Percentiles rank a stretch among this genome's conserved stretches.
These are phyloP conservation scores for Drosophila subpulchrella DNA, from an alignment of 1,140 invertebrate genomes.

Conservation along the genomic window DNA sequence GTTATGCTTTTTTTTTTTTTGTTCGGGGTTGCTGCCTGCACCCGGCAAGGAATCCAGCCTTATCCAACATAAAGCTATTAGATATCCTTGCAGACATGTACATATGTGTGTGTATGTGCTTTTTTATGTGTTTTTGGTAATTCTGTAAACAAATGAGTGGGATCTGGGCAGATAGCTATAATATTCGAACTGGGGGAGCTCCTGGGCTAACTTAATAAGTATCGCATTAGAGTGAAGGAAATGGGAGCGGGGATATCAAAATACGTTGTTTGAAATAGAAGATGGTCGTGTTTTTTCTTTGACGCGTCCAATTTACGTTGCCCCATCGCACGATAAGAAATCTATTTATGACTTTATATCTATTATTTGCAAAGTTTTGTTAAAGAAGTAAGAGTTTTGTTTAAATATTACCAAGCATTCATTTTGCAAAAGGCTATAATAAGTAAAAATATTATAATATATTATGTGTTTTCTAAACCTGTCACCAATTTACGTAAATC, in stretches of 20 bases:
- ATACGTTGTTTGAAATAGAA: constrained; percentile 2
- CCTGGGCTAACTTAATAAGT: constrained; percentile 69
- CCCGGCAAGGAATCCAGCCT: constrained; percentile 11
- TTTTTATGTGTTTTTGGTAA: constrained; percentile 29
- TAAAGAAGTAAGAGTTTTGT: no score
- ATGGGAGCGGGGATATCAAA: not conserved
- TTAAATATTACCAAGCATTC: no score
- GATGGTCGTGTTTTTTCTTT: constrained; percentile 4
- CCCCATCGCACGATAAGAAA: not conserved
- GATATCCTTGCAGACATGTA: constrained; percentile 38
- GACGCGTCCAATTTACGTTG: not conserved
- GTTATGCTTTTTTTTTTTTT: constrained; percentile 1
- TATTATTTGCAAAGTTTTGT: not conserved
- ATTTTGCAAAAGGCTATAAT: not conserved
- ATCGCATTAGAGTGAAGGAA: constrained; percentile 57
- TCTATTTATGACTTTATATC: not conserved
- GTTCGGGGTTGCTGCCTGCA: constrained; percentile 37
- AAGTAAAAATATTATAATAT: no score
- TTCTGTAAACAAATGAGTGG: constrained; percentile 74
- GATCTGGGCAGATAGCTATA: constrained; percentile 29
- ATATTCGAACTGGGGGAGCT: constrained; percentile 12
- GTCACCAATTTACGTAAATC: no score
- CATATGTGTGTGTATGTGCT: constrained; percentile 2
- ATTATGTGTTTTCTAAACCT: no score
- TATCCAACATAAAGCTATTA: constrained; percentile 48